Evolutionary conservation across 53 echinoderm and acorn worm genomes (phyloP).

Genomic region (Astropecten irregularis): DNA sequence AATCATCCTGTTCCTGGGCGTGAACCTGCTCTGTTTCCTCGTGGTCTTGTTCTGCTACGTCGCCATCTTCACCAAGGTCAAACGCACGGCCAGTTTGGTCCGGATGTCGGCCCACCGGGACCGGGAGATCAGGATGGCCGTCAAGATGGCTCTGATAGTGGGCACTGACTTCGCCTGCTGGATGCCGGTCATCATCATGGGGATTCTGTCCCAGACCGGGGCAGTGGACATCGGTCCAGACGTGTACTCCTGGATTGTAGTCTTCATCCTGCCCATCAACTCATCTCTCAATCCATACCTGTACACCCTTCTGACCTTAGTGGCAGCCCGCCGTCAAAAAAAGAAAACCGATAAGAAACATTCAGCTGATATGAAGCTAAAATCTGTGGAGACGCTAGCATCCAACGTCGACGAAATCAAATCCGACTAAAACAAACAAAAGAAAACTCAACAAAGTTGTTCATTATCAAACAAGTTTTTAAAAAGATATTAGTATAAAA

Average conservation of each 20-base stretch:
- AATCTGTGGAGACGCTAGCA: neutral
- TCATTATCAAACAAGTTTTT: no score
- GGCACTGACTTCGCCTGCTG: no score
- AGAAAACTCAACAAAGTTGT: no score
- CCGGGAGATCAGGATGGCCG: conserved; percentile 43
- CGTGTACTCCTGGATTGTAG: conserved; percentile 47
- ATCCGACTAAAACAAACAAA: no score
- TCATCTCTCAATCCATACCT: no score
- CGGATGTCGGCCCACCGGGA: neutral
- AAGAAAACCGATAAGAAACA: neutral
- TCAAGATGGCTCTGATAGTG: no score
- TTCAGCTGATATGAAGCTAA: neutral
- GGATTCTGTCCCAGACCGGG: conserved; percentile 44
- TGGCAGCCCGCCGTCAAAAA: neutral
- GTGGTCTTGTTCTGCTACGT: conserved; percentile 28
- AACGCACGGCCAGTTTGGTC: conserved; percentile 6
- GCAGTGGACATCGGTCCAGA: conserved; percentile 34
- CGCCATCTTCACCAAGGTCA: conserved; percentile 44
- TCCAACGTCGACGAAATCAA: no score
- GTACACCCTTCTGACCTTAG: neutral
- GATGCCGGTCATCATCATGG: no score
- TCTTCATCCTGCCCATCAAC: no score
- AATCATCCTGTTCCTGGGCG: conserved; percentile 46
- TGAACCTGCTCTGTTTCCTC: no score
- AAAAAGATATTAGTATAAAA: no score